Evolutionary conservation across 2,797 vertebrate species (phyloP).

Genomic region (Leptodactylus fallax): DNA sequence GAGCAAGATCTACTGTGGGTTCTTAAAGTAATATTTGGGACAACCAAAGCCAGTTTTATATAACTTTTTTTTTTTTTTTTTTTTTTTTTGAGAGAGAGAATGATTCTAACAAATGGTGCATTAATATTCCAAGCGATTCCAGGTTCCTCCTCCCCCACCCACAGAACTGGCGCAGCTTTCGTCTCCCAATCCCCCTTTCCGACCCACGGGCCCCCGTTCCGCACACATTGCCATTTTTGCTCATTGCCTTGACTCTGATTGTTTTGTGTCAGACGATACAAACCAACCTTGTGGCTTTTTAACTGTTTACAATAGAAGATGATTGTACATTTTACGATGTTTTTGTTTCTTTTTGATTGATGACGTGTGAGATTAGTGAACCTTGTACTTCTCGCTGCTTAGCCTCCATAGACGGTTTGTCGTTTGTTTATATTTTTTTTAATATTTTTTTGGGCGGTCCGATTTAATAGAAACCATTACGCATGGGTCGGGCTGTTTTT

Average conservation of each 20-base stretch:
- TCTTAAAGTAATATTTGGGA: slow-evolving; percentile 33
- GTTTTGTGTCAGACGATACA: slow-evolving; percentile 93
- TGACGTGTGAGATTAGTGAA: slow-evolving; percentile 92
- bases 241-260: slow-evolving; percentile 99
- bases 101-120: slow-evolving; percentile 45
- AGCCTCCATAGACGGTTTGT: slow-evolving; percentile 74
- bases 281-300: slow-evolving; percentile 97
- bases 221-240: slow-evolving; percentile 94
- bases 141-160: slow-evolving; percentile 12
- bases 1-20: slow-evolving; percentile 9
- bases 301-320: slow-evolving; percentile 99
- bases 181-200: neutral
- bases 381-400: slow-evolving; percentile 85
- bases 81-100: slow-evolving; percentile 10
- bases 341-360: slow-evolving; percentile 84
- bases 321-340: slow-evolving; percentile 98
- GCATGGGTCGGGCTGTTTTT: slow-evolving; percentile 45
- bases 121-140: slow-evolving; percentile 47
- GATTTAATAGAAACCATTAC: slow-evolving; percentile 38
- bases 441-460: slow-evolving; percentile 43
- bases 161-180: slow-evolving; percentile 7
- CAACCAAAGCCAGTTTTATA: slow-evolving; percentile 46
- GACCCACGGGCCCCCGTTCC: slow-evolving; percentile 62
- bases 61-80: slow-evolving; percentile 16
- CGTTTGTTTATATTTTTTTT: slow-evolving; percentile 71